Base-by-base conservation (phyloP, 2,888 invertebrate genomes). In the Tiliacea citrago region DNA sequence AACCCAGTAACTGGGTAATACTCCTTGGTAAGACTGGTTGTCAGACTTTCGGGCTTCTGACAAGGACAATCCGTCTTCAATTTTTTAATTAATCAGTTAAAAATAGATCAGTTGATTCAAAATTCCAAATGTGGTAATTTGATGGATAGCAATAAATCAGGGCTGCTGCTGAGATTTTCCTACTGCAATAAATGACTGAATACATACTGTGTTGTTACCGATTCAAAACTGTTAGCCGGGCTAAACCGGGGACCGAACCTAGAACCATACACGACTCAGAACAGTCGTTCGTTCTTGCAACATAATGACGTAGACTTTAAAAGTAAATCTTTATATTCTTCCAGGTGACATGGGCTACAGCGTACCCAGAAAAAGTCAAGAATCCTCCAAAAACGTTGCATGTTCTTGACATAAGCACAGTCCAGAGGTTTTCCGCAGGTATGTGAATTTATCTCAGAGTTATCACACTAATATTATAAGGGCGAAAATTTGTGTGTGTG, bases 281-380 rank as follows among this genome's bases (percentile, higher is more conserved):
- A 63, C 0, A 62, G 18, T 62, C 16, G 16, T 39, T n/a, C 51
- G 10, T 53, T 16, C 16, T 61, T n/a, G n/a, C 4, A 29, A 9
- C 10, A 2, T 35, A 35, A 35, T 35, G 35, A 35, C 13, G 7
- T 7, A 24, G 2, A 53, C n/a, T n/a, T 12, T 35, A n/a, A 29
- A 45, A 53, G n/a, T 29, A 9, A 21, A 9, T 12, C 12, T 13
- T 53, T 53, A 51, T 47, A 21, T 16, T 24, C 0, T 53, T 77
- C 87, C 84, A 94, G 94, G 92, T 94, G 7, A 91, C 94, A n/a
- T 94, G 91, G 91, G 90, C 86, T 2, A 91, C 93, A 0, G 90
- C 94, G 0, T 94, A 55, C 24, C 92, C 91, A 6, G 86, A 86
- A 0, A 82, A 84, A 53, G 82, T 76, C 0, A 88, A 90, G 63